phyloP scores from a whole-genome alignment of 37 sponge, comb jelly and placozoan genomes.

The Beroe ovata region DNA sequence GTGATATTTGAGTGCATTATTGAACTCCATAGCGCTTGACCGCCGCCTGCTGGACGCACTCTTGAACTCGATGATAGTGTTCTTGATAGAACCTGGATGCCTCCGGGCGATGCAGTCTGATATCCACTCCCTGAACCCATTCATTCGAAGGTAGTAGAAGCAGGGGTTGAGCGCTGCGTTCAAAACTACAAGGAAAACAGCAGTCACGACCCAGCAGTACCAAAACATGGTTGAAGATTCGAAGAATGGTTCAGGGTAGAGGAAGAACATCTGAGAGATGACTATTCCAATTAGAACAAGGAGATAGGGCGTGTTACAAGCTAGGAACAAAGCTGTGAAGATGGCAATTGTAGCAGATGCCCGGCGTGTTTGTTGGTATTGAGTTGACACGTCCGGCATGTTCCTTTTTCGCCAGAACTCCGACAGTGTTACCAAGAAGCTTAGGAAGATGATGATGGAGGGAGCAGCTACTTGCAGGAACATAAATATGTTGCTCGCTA shows the following conservation, averaged over 20 bases:
- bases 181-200: neutral
- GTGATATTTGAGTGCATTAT: neutral
- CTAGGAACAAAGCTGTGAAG: neutral
- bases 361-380: neutral
- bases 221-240: neutral
- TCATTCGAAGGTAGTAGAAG: neutral
- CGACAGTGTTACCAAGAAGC: neutral
- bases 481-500: neutral
- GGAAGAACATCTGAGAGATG: neutral
- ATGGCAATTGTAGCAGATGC: neutral
- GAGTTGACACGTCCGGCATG: neutral
- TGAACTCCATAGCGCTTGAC: neutral
- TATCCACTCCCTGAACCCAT: neutral
- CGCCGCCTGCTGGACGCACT: neutral
- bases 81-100: neutral
- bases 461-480: neutral
- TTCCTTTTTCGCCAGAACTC: neutral
- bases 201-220: neutral
- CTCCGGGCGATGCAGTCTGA: neutral
- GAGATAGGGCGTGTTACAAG: neutral
- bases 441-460: neutral
- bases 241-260: neutral
- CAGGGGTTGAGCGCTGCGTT: conserved; percentile 7
- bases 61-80: neutral
- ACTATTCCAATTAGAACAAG: neutral